A percentile compares a stretch with the other conserved stretches of the same genome.
These are phyloP conservation scores for Scolopax bukidnonensis DNA, from an alignment of 2,797 vertebrate species.

Conservation along the genomic window DNA sequence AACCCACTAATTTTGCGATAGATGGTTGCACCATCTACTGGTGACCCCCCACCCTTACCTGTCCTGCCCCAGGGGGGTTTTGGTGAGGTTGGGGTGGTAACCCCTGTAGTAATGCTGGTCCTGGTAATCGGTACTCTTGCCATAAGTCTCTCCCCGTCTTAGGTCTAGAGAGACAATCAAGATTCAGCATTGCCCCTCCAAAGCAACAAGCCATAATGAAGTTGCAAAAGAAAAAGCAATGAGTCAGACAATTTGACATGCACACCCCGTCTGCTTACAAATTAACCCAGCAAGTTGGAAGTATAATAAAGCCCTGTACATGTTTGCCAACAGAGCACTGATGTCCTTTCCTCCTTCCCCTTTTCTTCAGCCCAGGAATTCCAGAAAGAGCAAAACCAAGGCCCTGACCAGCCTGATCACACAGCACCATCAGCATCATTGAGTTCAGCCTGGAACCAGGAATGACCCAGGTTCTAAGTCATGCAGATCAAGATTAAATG, in stretches of 20 bases:
- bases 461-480: not conserved
- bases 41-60: conserved; percentile 47
- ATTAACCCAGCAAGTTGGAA: not conserved
- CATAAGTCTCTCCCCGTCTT: conserved; percentile 38
- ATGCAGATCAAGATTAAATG: not conserved
- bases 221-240: not conserved
- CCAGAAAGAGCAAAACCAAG: not conserved
- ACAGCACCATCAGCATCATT: not conserved
- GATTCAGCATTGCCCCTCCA: not conserved
- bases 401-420: not conserved
- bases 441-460: not conserved
- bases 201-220: not conserved
- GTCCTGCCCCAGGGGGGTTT: not conserved
- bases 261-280: not conserved
- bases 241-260: not conserved
- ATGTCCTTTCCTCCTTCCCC: not conserved
- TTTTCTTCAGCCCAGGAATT: not conserved
- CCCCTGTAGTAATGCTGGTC: conserved; percentile 60
- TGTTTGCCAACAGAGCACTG: not conserved
- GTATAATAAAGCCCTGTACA: not conserved
- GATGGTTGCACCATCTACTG: not conserved
- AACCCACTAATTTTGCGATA: rapidly evolving
- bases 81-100: conserved; percentile 41
- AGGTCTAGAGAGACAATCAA: conserved; percentile 64
- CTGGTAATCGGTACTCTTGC: conserved; percentile 7